Base-by-base conservation (phyloP, 1,140 invertebrate genomes). In the Phenacoccus solenopsis region DNA sequence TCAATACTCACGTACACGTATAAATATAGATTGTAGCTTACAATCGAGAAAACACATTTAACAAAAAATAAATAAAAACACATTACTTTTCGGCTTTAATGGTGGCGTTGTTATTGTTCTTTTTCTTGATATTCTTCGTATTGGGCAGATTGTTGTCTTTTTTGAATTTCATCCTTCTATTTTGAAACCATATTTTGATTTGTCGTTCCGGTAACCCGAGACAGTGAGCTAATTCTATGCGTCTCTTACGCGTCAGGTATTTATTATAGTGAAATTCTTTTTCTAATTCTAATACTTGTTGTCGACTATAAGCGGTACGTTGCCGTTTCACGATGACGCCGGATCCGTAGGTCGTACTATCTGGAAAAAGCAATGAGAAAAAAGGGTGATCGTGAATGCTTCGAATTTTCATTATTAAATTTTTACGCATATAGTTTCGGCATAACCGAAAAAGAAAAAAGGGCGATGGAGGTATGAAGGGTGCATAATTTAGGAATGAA, bases 181-280 rank as follows among this genome's bases (percentile, higher is more conserved):
- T 96, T 79, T 96, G 93, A 78, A 96, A 96, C 95, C 95, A 98
- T 77, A 98, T 98, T 85, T 98, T 98, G 76, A 98, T 98, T 83
- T 98, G 96, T 74, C 96, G 83, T 78, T 98, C 96, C 27, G 92
- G 94, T 72, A 98, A 83, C 77, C 93, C 92, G 77, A 98, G 84
- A 74, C 92, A 93, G 81, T 98, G 95, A 22, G 95, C 95, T 77
- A 98, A 97, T 83, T 98, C 96, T 81, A 98, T 98, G 75, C 96
- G 84, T 81, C 96, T 84, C 78, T 95, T 85, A 74, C 96, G 85
- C 49, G 95, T 98, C 78, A 98, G 86, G 83, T 98, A 98, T 75
- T 92, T 86, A 83, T 97, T 97, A 84, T 93, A 96, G 78, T 96
- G 93, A 79, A 96, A 96, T 83, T 97, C 94, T 80, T 97, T 97